Evolutionary conservation across 2,888 invertebrate species (phyloP), one percentile per base, ranked within the genome.

Genomic region (Thalpophila matura): DNA sequence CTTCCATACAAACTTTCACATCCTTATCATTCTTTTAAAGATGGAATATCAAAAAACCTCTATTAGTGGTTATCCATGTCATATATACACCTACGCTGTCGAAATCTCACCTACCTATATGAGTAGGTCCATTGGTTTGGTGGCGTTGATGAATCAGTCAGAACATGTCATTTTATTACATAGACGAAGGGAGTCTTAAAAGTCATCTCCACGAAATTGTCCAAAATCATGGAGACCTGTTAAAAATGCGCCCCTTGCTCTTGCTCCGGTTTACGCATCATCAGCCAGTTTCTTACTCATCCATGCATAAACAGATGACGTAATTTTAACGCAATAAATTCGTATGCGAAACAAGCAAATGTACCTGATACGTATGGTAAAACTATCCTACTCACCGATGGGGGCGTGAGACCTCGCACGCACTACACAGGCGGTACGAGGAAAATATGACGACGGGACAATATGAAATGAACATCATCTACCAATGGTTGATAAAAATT

Each of bases 391-490:
- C 10, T 33, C n/a, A n/a, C n/a, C n/a, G 24, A 31, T 5, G 38
- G 16, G 26, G 38, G 46, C 65, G 54, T 74, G 72, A 58, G 43
- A 4, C 43, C 40, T 58, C 14, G 60, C 77, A 71, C 60, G 66
- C 42, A 54, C 20, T 26, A 3, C n/a, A 16, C 18, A n/a, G 22
- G 14, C 4, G 6, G 18, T 61, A 55, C 33, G 22, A 65, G 73
- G 77, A 71, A 74, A 59, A 10, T 27, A 37, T 37, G 27, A 31
- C 9, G 14, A 37, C 7, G 9, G 1, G 53, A 27, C 12, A 22
- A 2, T 22, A 18, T 3, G 4, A n/a, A 22, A 16, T 3, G 14
- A 22, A 33, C 9, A 18, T 29, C 10, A 18, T 51, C 37, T 26
- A 24, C 14, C 7, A n/a, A n/a, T n/a, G n/a, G n/a, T n/a, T n/a